Percentiles rank a stretch among this genome's conserved stretches.
Evolutionary conservation across 2,888 invertebrate genomes (phyloP).

Genomic region (Athetis lepigone): DNA sequence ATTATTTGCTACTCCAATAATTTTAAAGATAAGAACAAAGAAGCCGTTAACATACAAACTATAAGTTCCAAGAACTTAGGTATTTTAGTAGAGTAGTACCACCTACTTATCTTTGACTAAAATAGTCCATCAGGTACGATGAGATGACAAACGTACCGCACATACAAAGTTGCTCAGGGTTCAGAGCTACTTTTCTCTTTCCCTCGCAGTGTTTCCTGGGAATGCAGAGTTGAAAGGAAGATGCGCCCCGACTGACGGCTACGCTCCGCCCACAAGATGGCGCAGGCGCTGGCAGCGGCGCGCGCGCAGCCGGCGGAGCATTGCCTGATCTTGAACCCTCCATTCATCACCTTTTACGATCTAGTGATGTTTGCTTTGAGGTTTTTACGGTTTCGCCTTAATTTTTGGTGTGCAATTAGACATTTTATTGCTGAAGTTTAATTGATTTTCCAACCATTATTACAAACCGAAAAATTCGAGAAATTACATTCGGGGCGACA

Average conservation of each 20-base stretch:
- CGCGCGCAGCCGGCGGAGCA: constrained; percentile 70
- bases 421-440: constrained; percentile 74
- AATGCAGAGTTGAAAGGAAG: constrained; percentile 71
- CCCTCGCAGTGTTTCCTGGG: constrained; percentile 69
- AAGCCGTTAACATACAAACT: constrained; percentile 3
- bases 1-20: neutral
- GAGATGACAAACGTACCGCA: constrained; percentile 54
- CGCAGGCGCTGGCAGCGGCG: constrained; percentile 66
- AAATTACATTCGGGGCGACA: constrained; percentile 59
- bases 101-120: constrained; percentile 22
- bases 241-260: constrained; percentile 62
- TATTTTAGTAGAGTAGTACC: constrained; percentile 10
- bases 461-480: constrained; percentile 66
- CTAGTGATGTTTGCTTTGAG: constrained; percentile 79
- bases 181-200: constrained; percentile 74
- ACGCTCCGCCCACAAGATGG: constrained; percentile 87
- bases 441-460: constrained; percentile 73
- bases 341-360: constrained; percentile 87
- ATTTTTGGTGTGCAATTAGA: constrained; percentile 81
- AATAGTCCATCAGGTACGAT: constrained; percentile 56
- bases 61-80: constrained; percentile 10
- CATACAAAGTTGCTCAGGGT: constrained; percentile 40
- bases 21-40: constrained; percentile 19
- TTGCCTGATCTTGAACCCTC: constrained; percentile 85
- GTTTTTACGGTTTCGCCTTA: constrained; percentile 85